Evolutionary conservation across 1,140 invertebrate species (phyloP).

Genomic region (Eubasilissa regina): DNA sequence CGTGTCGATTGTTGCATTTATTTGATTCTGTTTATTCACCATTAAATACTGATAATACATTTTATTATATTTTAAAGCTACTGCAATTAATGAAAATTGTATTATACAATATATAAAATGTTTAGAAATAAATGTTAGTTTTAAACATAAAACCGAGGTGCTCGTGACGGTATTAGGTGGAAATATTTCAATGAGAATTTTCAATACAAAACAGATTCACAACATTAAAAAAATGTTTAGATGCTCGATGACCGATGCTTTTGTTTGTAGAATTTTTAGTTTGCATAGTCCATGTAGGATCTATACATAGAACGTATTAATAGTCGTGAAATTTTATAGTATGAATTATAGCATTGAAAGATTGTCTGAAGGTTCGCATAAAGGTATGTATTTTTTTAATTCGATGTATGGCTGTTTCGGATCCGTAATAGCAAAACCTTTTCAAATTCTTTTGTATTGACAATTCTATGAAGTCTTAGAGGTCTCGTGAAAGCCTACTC

Average conservation of each 20-base stretch:
- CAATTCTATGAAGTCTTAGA: constrained; percentile 6
- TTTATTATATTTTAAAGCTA: no score
- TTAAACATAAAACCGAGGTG: no score
- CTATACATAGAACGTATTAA: no score
- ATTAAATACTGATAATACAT: no score
- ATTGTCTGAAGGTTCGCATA: neutral
- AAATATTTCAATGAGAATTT: no score
- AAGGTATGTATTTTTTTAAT: neutral
- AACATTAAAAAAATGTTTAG: neutral
- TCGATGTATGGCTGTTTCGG: neutral
- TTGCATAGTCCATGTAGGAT: no score
- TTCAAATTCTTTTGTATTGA: constrained; percentile 1
- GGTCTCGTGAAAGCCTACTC: neutral
- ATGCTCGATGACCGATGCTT: neutral
- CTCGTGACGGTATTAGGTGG: no score
- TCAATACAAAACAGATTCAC: neutral
- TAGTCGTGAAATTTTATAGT: constrained; percentile 12
- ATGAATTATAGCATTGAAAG: constrained; percentile 3
- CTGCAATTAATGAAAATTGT: no score
- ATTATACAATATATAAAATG: no score
- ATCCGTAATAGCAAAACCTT: neutral
- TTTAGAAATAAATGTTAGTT: no score
- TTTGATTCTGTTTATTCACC: no score
- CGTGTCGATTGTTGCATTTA: no score
- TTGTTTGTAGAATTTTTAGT: neutral